Evolutionary conservation across 2,113 vertebrate species (phyloP).

Genomic region (Dromas ardeola): DNA sequence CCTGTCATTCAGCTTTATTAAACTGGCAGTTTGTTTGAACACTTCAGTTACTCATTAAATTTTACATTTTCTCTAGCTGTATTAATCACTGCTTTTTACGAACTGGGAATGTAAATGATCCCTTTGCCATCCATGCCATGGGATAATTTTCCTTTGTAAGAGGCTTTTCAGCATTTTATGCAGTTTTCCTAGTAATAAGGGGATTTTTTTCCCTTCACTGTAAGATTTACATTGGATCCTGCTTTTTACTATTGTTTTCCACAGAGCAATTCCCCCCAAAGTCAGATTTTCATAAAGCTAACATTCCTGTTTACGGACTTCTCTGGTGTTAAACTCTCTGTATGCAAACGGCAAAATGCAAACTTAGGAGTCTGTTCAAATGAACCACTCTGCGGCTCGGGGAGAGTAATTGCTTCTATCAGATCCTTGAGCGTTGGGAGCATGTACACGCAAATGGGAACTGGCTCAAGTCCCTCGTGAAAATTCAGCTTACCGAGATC

Average conservation of each 20-base stretch:
- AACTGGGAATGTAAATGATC: constrained; percentile 30
- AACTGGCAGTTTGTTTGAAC: constrained; percentile 29
- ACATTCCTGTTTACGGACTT: background rate
- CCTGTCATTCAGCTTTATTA: constrained; percentile 15
- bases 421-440: background rate
- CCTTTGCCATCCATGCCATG: background rate
- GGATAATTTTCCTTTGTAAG: constrained; percentile 9
- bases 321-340: background rate
- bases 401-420: background rate
- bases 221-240: background rate
- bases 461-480: background rate
- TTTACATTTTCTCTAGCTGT: constrained; percentile 38
- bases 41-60: constrained; percentile 40
- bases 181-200: background rate
- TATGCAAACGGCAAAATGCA: background rate
- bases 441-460: background rate
- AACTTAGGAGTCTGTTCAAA: background rate
- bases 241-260: background rate
- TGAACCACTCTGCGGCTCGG: background rate
- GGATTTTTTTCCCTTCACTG: background rate
- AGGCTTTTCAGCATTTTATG: background rate
- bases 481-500: background rate
- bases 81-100: constrained; percentile 34
- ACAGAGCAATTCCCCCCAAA: background rate
- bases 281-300: background rate